phyloP scores from a whole-genome alignment of 2,888 invertebrate species.

The Dolomedes plantarius region DNA sequence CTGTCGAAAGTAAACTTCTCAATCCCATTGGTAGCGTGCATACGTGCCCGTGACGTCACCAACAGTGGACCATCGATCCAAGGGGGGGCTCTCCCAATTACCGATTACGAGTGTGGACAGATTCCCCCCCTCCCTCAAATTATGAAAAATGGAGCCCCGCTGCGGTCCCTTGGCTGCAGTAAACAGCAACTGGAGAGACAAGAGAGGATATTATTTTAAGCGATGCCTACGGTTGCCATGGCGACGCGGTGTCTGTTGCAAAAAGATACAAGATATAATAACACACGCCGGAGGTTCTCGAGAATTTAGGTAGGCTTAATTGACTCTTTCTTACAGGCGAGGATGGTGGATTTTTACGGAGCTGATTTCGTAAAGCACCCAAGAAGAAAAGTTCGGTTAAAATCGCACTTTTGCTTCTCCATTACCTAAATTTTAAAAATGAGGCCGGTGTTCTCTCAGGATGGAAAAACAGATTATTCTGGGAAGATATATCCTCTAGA shows the following conservation, averaged over 20 bases:
- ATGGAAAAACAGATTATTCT: too few relatives aligned
- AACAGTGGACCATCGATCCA: slow-evolving; percentile 24
- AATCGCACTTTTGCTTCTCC: background rate
- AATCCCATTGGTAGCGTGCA: background rate
- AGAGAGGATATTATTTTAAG: slow-evolving; percentile 11
- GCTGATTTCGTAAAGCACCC: background rate
- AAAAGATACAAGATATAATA: slow-evolving; percentile 12
- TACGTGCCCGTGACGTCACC: background rate
- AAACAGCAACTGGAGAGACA: slow-evolving; percentile 19
- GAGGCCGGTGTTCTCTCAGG: too few relatives aligned
- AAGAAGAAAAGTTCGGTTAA: background rate
- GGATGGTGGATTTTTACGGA: background rate
- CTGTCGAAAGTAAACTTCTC: background rate
- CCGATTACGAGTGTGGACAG: slow-evolving; percentile 19
- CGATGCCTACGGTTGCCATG: slow-evolving; percentile 1
- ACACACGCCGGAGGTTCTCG: background rate
- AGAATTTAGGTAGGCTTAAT: background rate
- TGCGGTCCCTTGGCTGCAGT: slow-evolving; percentile 13
- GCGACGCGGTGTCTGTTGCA: slow-evolving; percentile 12
- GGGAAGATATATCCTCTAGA: too few relatives aligned
- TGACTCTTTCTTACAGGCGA: background rate
- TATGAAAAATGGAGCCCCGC: slow-evolving; percentile 20
- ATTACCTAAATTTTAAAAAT: background rate
- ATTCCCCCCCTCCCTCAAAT: background rate
- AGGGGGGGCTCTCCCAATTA: slow-evolving; percentile 7